Base-by-base conservation (phyloP, 2,113 vertebrate species). In the Peucedramus taeniatus region DNA sequence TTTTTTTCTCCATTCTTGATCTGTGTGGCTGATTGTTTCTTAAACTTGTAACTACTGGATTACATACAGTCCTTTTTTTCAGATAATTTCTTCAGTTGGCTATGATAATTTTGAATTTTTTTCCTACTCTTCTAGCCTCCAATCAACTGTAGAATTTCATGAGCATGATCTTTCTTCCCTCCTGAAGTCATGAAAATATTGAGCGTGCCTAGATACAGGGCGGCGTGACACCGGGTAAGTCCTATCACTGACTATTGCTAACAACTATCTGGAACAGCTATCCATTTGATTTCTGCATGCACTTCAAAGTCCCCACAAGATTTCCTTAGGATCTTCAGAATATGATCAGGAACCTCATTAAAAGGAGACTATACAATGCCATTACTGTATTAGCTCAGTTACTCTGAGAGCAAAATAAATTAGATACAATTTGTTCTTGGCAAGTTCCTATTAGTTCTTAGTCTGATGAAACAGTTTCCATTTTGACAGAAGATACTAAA, bases 381-480 rank as follows among this genome's bases (percentile, higher is more conserved):
- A 35, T 57, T 37, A 33, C 6, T 83, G 18, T 60, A 45, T 74
- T 85, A 35, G 57, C 37, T 88, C 40, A 61, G 15, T 94, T 72
- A 61, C 15, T 80, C 8, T 54, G 40, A 39, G 76, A 87, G 54
- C 3, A 0, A 84, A 91, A 93, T 50, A 94, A 95, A 89, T 71
- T 22, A 82, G 31, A 6, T 37, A 64, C 56, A 27, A 80, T 69
- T 91, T 93, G 39, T 42, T 92, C 47, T 80, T 95, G 95, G 83
- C 54, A 85, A 70, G 59, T 63, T 54, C 56, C 10, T 92, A 7
- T 63, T 90, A 81, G 59, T 14, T 93, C 66, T 69, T 30, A 77
- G 30, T 63, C 68, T 93, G 86, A 63, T 70, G 71, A 92, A 95
- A 97, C 80, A 95, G 14, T 90, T 96, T 97, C 96, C 88, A 88